Evolutionary conservation across 2,888 invertebrate genomes (phyloP).

Genomic region (Eupeodes latifasciatus): DNA sequence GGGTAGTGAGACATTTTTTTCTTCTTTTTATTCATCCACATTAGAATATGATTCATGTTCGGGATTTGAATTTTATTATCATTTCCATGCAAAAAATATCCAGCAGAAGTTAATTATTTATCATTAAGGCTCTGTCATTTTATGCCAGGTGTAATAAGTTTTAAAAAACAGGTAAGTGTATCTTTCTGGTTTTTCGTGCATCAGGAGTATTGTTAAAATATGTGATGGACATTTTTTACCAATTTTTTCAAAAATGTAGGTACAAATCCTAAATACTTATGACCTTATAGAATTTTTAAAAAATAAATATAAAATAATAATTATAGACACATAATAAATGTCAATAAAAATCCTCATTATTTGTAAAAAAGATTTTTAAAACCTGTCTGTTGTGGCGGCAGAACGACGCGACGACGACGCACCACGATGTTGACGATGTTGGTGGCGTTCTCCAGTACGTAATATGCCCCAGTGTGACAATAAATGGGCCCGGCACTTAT

Average conservation of each 20-base stretch:
- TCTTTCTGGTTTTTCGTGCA: too few relatives aligned
- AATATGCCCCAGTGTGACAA: not conserved
- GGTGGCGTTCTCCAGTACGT: not conserved
- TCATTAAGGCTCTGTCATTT: too few relatives aligned
- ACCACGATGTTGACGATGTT: too few relatives aligned
- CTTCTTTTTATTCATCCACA: not conserved
- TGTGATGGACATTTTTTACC: too few relatives aligned
- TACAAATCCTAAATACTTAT: too few relatives aligned
- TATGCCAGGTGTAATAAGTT: too few relatives aligned
- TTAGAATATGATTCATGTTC: constrained; percentile 51
- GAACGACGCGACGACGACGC: too few relatives aligned
- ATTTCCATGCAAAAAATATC: constrained; percentile 25
- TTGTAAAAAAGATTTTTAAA: constrained; percentile 1
- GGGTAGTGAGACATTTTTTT: constrained; percentile 44
- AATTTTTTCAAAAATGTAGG: too few relatives aligned
- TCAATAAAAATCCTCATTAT: not conserved
- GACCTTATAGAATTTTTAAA: not conserved
- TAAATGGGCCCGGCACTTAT: not conserved
- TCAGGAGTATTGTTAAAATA: too few relatives aligned
- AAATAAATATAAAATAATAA: not conserved
- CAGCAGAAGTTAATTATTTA: constrained; percentile 7
- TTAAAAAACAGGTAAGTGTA: too few relatives aligned
- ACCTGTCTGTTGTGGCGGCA: not conserved
- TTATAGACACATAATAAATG: not conserved
- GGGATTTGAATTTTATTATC: constrained; percentile 34